Evolutionary conservation across 2,797 vertebrate genomes (phyloP).

Genomic region (Columba guinea): DNA sequence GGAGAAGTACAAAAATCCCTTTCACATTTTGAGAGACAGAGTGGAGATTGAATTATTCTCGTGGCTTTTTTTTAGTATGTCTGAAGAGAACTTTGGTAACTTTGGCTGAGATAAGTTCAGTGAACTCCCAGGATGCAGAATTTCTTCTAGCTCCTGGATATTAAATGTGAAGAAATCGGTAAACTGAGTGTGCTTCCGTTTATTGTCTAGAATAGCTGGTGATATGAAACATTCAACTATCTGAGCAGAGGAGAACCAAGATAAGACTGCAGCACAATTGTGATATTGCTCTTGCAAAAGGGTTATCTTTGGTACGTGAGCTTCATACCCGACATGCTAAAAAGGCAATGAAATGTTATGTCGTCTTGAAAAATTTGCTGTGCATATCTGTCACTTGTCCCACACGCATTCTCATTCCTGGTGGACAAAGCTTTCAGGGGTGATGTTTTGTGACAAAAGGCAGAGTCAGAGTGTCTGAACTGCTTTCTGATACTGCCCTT

Average conservation of each 20-base stretch:
- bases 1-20: not conserved
- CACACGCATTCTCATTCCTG: not conserved
- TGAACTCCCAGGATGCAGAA: constrained; percentile 13
- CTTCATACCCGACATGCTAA: not conserved
- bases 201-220: constrained; percentile 42
- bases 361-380: not conserved
- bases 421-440: not conserved
- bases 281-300: not conserved
- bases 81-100: constrained; percentile 22
- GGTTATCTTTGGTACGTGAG: not conserved
- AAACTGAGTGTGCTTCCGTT: constrained; percentile 21
- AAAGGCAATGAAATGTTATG: not conserved
- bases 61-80: not conserved
- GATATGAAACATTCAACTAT: not conserved
- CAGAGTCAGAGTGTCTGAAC: not conserved
- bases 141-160: constrained; percentile 13
- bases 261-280: constrained; percentile 2
- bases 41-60: not conserved
- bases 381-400: not conserved
- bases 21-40: not conserved
- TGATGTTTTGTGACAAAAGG: not conserved
- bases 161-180: constrained; percentile 17
- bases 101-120: constrained; percentile 17
- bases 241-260: constrained; percentile 24
- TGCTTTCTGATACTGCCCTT: not conserved